phyloP scores from a whole-genome alignment of 2,888 invertebrate genomes.

The Trachelus troglodyta region DNA sequence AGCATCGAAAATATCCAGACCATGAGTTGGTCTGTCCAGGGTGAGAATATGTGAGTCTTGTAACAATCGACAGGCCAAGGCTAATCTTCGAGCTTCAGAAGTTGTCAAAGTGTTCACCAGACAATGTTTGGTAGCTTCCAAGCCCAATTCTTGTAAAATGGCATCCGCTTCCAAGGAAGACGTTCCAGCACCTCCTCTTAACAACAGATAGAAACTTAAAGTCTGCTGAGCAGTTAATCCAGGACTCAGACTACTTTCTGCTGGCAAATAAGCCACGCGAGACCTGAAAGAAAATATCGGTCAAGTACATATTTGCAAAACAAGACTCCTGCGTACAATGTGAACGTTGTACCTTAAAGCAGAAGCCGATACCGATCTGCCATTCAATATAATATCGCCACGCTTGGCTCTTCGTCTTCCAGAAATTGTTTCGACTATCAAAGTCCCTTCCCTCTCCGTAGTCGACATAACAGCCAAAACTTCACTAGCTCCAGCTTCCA shows the following conservation, averaged over 20 bases:
- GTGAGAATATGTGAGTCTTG: constrained; percentile 88
- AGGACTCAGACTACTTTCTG: constrained; percentile 82
- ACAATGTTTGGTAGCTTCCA: constrained; percentile 89
- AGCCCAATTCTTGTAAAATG: constrained; percentile 90
- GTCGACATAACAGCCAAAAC: constrained; percentile 92
- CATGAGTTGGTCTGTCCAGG: constrained; percentile 88
- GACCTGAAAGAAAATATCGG: constrained; percentile 61
- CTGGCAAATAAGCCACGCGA: constrained; percentile 81
- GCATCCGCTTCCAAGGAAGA: constrained; percentile 78
- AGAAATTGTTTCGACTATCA: constrained; percentile 86
- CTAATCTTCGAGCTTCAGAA: constrained; percentile 87
- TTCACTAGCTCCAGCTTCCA: constrained; percentile 92
- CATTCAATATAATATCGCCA: constrained; percentile 89
- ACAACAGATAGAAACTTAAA: constrained; percentile 83
- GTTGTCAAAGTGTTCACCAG: constrained; percentile 87
- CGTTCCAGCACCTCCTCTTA: constrained; percentile 74
- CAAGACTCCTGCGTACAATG: not conserved
- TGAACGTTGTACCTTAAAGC: constrained; percentile 68
- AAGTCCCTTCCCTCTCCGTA: constrained; percentile 86
- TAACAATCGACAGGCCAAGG: constrained; percentile 89
- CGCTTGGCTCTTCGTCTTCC: constrained; percentile 74
- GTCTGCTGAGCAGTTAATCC: constrained; percentile 93
- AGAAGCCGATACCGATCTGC: constrained; percentile 80
- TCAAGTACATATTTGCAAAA: not conserved
- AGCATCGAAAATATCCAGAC: constrained; percentile 95